Evolutionary conservation across 1,140 invertebrate species (phyloP), one percentile per base, ranked within the genome.

Genomic region (Diorhabda elongata): DNA sequence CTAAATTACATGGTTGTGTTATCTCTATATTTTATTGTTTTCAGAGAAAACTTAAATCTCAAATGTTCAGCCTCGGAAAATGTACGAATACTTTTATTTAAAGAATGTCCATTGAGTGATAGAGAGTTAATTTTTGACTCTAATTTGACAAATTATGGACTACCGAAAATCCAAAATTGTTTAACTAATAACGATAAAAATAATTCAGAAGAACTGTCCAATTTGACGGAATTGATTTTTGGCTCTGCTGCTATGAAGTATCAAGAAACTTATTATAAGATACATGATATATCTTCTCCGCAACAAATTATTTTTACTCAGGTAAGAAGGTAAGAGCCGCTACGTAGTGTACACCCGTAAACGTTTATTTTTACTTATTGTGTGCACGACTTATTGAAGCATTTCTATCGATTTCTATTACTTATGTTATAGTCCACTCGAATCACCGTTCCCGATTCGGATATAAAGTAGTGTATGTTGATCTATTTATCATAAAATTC

Each of bases 161-260:
- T 42, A 11, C 7, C 61, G 3, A 63, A 63, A 44, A 43, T 7
- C 41, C 2, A n/a, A 63, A 43, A 60, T 3, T 6, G 58, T 3
- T 1, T 11, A 3, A 3, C n/a, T 6, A 60, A 60, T 6, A 11
- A 60, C 2, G 58, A 60, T 75, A 84, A 84, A 76, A 86, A 85
- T 62, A 85, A 88, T 73, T 82, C 86, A 71, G 83, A 87, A 59
- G 93, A 95, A 81, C 87, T 89, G 9, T 87, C 86, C 68, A 83
- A 89, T 45, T 82, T 96, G 72, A 91, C 92, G 72, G 94, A 96
- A 86, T 92, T 96, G 90, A 89, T 95, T 74, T 96, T 96, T 81
- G 94, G 94, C 3, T 90, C 92, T 3, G 91, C 93, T 44, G 90
- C 92, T 0, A 92, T 96, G 89, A 91, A 91, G 69, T 94, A 89